Percentiles rank a stretch among this genome's conserved stretches.
Conservation (phyloP, 2,113 vertebrate genomes). For the Oreotrochilus melanogaster region DNA sequence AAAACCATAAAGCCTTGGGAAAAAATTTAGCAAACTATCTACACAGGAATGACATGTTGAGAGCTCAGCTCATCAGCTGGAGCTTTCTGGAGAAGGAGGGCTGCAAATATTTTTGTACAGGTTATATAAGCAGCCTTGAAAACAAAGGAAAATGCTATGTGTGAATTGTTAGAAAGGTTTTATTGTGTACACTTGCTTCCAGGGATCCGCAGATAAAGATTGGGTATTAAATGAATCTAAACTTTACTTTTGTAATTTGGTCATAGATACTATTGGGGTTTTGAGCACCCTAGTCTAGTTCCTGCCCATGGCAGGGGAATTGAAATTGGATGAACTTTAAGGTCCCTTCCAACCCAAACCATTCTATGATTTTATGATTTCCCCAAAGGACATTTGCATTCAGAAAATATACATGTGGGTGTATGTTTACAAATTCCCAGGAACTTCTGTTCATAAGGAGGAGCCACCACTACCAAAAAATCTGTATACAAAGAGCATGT, state of each 20-base stretch:
- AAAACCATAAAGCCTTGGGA: slow-evolving; percentile 79
- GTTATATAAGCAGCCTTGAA: background rate
- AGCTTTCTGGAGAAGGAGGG: slow-evolving; percentile 61
- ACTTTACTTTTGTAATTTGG: background rate
- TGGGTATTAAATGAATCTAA: background rate
- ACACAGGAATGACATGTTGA: slow-evolving; percentile 80
- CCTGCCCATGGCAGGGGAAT: too few relatives aligned
- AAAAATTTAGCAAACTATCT: slow-evolving; percentile 79
- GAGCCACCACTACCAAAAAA: background rate
- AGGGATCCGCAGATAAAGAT: background rate
- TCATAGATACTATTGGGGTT: background rate
- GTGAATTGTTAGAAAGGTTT: slow-evolving; percentile 34
- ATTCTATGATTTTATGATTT: too few relatives aligned
- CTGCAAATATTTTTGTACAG: slow-evolving; percentile 62
- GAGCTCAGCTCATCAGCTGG: slow-evolving; percentile 71
- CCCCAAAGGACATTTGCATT: background rate
- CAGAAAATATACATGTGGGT: background rate
- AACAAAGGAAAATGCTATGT: slow-evolving; percentile 39
- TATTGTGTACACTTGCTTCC: background rate
- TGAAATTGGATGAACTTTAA: too few relatives aligned
- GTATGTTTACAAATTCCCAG: background rate
- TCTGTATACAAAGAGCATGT: fast-evolving
- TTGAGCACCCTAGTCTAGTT: too few relatives aligned
- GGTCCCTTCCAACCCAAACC: too few relatives aligned
- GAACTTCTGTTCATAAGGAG: background rate